Evolutionary conservation across 2,797 vertebrate species (phyloP).

Genomic region (Otus scops): DNA sequence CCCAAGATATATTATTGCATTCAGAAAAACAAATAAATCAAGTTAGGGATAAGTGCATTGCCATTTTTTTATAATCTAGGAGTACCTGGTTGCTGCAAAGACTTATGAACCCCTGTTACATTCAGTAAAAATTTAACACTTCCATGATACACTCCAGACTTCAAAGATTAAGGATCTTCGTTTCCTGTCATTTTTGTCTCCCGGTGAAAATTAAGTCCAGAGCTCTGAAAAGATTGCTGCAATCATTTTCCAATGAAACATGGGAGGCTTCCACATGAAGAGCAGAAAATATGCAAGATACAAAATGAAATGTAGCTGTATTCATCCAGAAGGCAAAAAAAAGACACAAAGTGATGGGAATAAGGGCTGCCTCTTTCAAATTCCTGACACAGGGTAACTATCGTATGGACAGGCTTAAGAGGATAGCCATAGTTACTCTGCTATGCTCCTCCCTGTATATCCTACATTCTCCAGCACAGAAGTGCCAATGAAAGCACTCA

Average conservation of each 20-base stretch:
- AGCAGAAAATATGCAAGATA: not conserved
- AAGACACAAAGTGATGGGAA: not conserved
- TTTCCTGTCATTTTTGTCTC: slow-evolving; percentile 12
- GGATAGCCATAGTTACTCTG: not conserved
- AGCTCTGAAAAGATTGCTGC: not conserved
- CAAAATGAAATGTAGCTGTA: not conserved
- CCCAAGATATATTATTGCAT: not conserved
- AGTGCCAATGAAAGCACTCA: not conserved
- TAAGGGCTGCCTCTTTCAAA: not conserved
- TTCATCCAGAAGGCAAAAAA: not conserved
- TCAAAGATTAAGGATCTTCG: not conserved
- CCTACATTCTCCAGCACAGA: not conserved
- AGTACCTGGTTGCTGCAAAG: not conserved
- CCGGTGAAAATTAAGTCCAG: slow-evolving; percentile 3
- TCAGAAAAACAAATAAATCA: not conserved
- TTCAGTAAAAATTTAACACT: not conserved
- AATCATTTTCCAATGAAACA: not conserved
- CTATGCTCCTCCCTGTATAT: not conserved
- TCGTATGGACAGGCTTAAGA: not conserved
- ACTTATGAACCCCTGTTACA: not conserved
- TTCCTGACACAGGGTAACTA: not conserved
- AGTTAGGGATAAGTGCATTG: not conserved
- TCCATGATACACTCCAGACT: not conserved
- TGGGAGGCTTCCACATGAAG: not conserved
- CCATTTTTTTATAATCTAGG: not conserved